phyloP scores from a whole-genome alignment of 2,888 invertebrate genomes.

The Argynnis bischoffii region DNA sequence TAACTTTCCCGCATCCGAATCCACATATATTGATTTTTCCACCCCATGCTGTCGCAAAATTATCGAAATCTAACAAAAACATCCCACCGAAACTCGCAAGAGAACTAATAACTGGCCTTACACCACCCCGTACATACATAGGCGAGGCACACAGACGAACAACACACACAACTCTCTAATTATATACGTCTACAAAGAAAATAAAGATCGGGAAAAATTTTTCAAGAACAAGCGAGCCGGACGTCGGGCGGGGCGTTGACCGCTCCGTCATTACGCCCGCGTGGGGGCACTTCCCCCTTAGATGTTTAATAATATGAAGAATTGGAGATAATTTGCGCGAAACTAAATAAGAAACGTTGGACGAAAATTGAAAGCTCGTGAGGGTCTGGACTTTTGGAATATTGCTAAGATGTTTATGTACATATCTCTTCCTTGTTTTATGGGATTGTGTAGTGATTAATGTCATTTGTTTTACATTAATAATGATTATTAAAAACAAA shows the following conservation, averaged over 20 bases:
- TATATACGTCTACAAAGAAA: conserved; percentile 81
- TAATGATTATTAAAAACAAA: no score
- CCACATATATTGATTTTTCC: conserved; percentile 46
- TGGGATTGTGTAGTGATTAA: not conserved
- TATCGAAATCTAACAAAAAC: conserved; percentile 82
- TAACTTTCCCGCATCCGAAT: conserved; percentile 35
- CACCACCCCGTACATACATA: conserved; percentile 51
- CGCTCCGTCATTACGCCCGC: conserved; percentile 76
- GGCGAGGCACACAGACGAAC: conserved; percentile 45
- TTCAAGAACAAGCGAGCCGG: conserved; percentile 80
- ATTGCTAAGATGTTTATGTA: conserved; percentile 13
- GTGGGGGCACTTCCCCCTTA: conserved; percentile 74
- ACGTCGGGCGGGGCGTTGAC: conserved; percentile 72
- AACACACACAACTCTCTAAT: conserved; percentile 61
- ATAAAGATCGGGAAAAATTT: conserved; percentile 83
- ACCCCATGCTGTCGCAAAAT: conserved; percentile 71
- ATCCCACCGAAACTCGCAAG: conserved; percentile 75
- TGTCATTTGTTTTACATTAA: not conserved
- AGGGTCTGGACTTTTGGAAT: conserved; percentile 38
- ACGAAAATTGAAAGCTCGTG: conserved; percentile 80
- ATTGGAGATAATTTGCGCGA: conserved; percentile 83
- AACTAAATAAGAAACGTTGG: conserved; percentile 82
- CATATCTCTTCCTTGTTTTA: not conserved
- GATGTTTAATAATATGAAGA: conserved; percentile 83
- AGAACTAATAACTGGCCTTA: conserved; percentile 81